phyloP scores from a whole-genome alignment of 2,797 vertebrate genomes.

The Megaceryle alcyon region DNA sequence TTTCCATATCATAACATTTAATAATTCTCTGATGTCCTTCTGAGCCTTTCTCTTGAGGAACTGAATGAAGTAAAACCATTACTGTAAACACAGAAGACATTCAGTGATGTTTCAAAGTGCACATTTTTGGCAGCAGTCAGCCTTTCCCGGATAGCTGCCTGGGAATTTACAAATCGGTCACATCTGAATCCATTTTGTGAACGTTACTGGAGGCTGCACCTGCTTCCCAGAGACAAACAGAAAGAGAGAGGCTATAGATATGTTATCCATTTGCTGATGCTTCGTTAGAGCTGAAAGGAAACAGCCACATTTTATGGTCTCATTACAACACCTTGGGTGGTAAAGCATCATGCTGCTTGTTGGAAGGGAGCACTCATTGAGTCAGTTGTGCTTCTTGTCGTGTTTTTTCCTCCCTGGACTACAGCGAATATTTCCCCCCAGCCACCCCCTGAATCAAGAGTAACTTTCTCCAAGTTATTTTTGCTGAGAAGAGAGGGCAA shows the following conservation, averaged over 20 bases:
- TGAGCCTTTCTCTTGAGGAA: neutral
- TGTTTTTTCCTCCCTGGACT: fast-evolving
- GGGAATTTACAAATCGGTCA: neutral
- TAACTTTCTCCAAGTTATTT: neutral
- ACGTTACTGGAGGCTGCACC: neutral
- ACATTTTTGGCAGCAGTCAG: slow-evolving; percentile 19
- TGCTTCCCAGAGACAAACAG: neutral
- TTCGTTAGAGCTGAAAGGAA: neutral
- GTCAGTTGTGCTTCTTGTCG: neutral
- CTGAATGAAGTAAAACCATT: neutral
- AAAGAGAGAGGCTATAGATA: neutral
- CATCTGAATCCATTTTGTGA: slow-evolving; percentile 17
- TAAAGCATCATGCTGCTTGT: neutral
- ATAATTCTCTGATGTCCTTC: neutral
- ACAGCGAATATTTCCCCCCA: too few relatives aligned
- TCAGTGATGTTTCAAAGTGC: slow-evolving; percentile 1
- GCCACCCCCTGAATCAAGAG: neutral
- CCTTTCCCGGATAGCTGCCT: neutral
- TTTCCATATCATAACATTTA: neutral
- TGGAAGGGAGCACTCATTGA: neutral
- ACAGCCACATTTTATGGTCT: neutral
- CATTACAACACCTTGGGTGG: neutral
- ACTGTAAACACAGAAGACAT: slow-evolving; percentile 18
- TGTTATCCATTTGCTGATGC: neutral
- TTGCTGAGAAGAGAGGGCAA: neutral